Conservation (phyloP, 2,888 invertebrate species). For the Rhingia rostrata region DNA sequence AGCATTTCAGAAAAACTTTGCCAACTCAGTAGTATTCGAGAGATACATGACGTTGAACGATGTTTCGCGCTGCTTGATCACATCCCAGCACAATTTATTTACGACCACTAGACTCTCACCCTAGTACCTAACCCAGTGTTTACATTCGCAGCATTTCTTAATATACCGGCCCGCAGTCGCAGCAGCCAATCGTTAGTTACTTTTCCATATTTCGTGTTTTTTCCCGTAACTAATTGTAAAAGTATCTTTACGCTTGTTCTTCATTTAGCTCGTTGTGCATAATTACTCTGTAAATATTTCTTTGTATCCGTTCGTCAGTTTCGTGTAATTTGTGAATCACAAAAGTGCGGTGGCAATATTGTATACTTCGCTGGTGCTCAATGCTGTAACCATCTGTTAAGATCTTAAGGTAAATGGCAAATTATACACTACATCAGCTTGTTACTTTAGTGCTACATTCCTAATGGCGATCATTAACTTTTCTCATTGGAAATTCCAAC, state of each 20-base stretch:
- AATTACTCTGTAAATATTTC: no score
- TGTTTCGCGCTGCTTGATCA: slow-evolving; percentile 49
- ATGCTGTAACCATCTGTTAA: neutral
- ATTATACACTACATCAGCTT: slow-evolving; percentile 13
- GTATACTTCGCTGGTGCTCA: no score
- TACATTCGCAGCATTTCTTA: slow-evolving; percentile 4
- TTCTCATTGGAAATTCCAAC: slow-evolving; percentile 34
- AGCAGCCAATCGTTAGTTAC: neutral
- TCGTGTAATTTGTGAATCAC: no score
- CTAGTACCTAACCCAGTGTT: slow-evolving; percentile 12
- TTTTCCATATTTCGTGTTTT: neutral
- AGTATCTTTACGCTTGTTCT: neutral
- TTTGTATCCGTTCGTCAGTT: no score
- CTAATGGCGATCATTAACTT: slow-evolving; percentile 37
- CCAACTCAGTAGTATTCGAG: slow-evolving; percentile 55
- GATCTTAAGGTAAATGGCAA: slow-evolving; percentile 46
- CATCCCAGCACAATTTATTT: slow-evolving; percentile 10
- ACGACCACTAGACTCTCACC: slow-evolving; percentile 24
- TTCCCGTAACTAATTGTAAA: slow-evolving; percentile 15
- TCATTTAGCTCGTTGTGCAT: no score
- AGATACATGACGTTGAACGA: slow-evolving; percentile 69
- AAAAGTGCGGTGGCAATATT: no score
- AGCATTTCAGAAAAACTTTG: slow-evolving; percentile 43
- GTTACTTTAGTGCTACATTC: slow-evolving; percentile 31
- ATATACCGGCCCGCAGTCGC: neutral